Base-by-base conservation (phyloP, 2,113 vertebrate genomes). In the Argyrosomus japonicus region DNA sequence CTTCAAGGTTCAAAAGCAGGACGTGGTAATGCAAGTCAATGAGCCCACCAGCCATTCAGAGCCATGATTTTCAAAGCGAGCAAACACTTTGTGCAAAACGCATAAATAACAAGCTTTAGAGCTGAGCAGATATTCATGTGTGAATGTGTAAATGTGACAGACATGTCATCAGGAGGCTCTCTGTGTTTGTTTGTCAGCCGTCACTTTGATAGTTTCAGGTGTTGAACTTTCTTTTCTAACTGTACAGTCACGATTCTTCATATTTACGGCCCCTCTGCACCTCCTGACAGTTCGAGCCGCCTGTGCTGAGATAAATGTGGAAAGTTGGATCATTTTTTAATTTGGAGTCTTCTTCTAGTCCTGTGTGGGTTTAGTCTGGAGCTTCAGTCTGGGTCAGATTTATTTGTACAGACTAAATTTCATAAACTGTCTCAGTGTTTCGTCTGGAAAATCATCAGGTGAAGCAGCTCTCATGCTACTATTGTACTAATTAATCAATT, bases 1-100 rank as follows among this genome's bases (percentile, higher is more conserved):
- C 81, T 88, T 87, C 87, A 86, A 86, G 87, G 75, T 85, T 89
- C 51, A 82, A 75, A 83, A 85, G 82, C 69, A 43, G 81, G 74
- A 75, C 45, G 36, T 76, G 83, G 51, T 32, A 19, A 82, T 74
- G 83, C 81, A 90, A 85, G 83, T 87, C 83, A 71, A 83, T 85
- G 77, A 90, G 77, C 73, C 68, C 50, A 81, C 47, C 77, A 76
- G 68, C 81, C 47, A 19, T 76, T 79, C 64, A 81, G 2, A 62
- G 75, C 19, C 56, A 4, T 45, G 45, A 1, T 8, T 75, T 73
- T 74, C 69, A 72, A 78, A 78, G 78, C 51, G n/a, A 23, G 12
- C 58, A 36, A 40, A 83, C 61, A 11, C 82, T 82, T 48, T 64
- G 64, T 77, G 65, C 48, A 47, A 8, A 36, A 14, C 3, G 19